These are phyloP conservation scores for Sula dactylatra DNA, from an alignment of 2,113 vertebrate genomes.

Conservation along the genomic window DNA sequence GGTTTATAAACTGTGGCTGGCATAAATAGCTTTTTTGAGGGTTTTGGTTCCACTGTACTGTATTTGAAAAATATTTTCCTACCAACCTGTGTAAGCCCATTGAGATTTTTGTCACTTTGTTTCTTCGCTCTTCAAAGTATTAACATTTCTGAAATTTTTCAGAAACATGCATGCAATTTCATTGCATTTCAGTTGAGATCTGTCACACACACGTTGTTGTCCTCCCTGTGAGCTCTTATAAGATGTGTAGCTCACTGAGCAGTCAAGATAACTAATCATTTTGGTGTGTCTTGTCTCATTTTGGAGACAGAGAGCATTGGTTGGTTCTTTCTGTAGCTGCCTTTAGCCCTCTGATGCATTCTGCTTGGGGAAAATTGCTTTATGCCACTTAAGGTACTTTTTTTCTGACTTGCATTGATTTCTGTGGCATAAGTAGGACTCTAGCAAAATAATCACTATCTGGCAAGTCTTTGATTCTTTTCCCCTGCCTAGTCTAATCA, in stretches of 20 bases:
- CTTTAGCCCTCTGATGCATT: not conserved
- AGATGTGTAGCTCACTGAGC: not conserved
- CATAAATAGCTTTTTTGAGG: not conserved
- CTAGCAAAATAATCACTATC: not conserved
- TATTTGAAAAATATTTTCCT: not conserved
- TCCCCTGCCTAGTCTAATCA: not conserved
- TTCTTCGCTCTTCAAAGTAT: not conserved
- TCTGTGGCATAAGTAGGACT: not conserved
- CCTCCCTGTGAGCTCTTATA: not conserved
- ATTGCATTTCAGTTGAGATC: not conserved
- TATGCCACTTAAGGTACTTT: not conserved
- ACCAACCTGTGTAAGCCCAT: not conserved
- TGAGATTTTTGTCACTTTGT: not conserved
- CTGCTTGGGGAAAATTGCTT: not conserved
- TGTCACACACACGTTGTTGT: not conserved
- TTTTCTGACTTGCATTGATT: not conserved
- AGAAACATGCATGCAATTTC: not conserved
- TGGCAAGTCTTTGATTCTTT: not conserved
- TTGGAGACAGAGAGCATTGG: not conserved
- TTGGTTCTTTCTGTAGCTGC: not conserved
- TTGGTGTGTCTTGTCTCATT: not conserved
- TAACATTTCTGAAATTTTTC: not conserved
- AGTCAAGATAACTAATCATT: not conserved
- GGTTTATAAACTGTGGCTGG: not conserved
- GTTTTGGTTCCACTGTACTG: not conserved